These are phyloP conservation scores for Beroe forskalii DNA, from an alignment of 37 sponge, comb jelly and placozoan species.

Conservation along the genomic window DNA sequence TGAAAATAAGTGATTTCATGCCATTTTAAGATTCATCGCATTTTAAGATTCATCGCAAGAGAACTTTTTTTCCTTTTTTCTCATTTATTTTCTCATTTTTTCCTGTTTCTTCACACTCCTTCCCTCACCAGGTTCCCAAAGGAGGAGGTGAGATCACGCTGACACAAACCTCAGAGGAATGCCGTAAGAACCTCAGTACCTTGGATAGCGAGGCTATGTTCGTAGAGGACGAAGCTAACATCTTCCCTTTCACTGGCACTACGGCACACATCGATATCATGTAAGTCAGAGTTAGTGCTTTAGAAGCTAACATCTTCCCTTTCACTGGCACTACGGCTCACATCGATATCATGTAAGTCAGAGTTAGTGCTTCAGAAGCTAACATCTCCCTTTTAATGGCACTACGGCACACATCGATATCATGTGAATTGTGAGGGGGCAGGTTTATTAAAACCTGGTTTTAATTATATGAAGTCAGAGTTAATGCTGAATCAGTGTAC, in stretches of 20 bases:
- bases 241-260: background rate
- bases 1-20: background rate
- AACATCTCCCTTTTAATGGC: background rate
- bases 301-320: background rate
- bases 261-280: conserved; percentile 8
- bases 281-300: conserved; percentile 7
- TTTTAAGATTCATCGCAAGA: too few species aligned
- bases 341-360: conserved; percentile 27
- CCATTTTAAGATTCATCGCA: too few species aligned
- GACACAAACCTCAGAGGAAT: conserved; percentile 50
- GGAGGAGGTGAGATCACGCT: conserved; percentile 51
- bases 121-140: conserved; percentile 55
- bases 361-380: too few species aligned
- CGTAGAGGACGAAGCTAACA: background rate
- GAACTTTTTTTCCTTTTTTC: too few species aligned
- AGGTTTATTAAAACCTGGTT: too few species aligned
- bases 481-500: too few species aligned
- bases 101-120: too few species aligned
- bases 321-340: background rate
- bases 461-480: too few species aligned
- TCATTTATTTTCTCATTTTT: too few species aligned
- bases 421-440: too few species aligned
- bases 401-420: background rate
- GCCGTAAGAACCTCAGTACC: background rate
- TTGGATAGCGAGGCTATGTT: background rate